phyloP scores from a whole-genome alignment of 2,888 invertebrate genomes.

The Pterostichus madidus region DNA sequence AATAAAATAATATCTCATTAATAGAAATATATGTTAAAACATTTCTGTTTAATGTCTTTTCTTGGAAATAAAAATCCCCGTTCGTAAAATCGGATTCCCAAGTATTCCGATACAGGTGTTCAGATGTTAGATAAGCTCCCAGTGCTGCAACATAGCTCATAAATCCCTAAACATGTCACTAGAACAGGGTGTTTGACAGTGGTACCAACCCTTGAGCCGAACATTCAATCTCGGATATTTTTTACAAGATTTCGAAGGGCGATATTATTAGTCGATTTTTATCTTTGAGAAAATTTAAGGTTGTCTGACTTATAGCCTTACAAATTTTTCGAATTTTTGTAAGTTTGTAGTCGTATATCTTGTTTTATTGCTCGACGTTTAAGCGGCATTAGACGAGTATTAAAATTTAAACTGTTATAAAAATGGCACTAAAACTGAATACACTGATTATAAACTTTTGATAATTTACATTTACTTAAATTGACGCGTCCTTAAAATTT shows the following conservation, averaged over 20 bases:
- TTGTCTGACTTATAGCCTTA: constrained; percentile 42
- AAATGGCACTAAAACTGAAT: constrained; percentile 55
- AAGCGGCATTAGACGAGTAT: constrained; percentile 55
- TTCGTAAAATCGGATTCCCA: constrained; percentile 40
- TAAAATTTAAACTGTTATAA: constrained; percentile 66
- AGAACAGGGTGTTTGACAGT: constrained; percentile 62
- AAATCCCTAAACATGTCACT: constrained; percentile 67
- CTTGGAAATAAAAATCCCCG: constrained; percentile 31
- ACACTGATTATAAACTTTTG: constrained; percentile 54
- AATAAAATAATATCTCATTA: constrained; percentile 7
- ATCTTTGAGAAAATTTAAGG: constrained; percentile 48
- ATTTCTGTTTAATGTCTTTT: constrained; percentile 22
- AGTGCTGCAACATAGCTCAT: constrained; percentile 50
- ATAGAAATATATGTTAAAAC: neutral
- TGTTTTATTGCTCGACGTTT: constrained; percentile 60
- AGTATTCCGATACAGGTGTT: constrained; percentile 59
- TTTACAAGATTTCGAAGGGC: constrained; percentile 58
- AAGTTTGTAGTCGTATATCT: constrained; percentile 55
- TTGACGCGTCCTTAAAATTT: constrained; percentile 47
- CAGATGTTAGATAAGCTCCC: constrained; percentile 65
- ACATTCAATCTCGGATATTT: constrained; percentile 59
- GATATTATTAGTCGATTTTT: constrained; percentile 60
- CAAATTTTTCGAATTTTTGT: constrained; percentile 64
- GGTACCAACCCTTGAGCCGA: constrained; percentile 58
- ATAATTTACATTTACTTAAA: constrained; percentile 48